A percentile compares a stretch with the other conserved stretches of the same genome.
These are phyloP conservation scores for Coilia nasus DNA, from an alignment of 2,797 vertebrate genomes.

Conservation along the genomic window DNA sequence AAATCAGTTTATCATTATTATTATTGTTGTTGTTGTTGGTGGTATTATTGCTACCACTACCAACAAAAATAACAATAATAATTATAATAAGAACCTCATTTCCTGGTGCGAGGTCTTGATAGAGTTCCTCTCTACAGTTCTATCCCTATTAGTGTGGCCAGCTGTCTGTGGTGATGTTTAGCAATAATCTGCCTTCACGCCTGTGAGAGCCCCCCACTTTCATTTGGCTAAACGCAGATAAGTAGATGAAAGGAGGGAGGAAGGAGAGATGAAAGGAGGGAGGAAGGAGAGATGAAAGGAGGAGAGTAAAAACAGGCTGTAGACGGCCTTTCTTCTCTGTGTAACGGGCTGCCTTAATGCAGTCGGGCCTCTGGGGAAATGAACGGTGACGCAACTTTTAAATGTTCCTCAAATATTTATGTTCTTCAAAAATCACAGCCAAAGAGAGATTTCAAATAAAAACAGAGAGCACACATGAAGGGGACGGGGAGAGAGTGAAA, in stretches of 20 bases:
- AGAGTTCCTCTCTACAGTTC: background rate
- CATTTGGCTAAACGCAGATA: background rate
- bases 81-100: no score
- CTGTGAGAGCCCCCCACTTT: background rate
- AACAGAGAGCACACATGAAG: background rate
- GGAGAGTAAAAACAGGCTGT: background rate
- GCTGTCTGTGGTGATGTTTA: background rate
- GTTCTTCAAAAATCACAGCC: background rate
- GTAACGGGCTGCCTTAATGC: background rate
- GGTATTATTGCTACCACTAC: no score
- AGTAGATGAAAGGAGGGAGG: background rate
- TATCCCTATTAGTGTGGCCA: background rate
- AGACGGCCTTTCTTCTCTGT: background rate
- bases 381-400: background rate
- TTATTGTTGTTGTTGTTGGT: no score
- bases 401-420: slow-evolving; percentile 9
- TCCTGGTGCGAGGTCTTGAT: no score
- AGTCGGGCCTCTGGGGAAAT: background rate
- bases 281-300: background rate
- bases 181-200: background rate
- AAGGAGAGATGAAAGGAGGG: background rate
- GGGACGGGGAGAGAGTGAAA: background rate
- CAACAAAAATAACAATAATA: no score
- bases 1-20: no score
- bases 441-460: background rate